Evolutionary conservation across 2,113 vertebrate genomes (phyloP).

Genomic region (Chamaetylas fuelleborni): DNA sequence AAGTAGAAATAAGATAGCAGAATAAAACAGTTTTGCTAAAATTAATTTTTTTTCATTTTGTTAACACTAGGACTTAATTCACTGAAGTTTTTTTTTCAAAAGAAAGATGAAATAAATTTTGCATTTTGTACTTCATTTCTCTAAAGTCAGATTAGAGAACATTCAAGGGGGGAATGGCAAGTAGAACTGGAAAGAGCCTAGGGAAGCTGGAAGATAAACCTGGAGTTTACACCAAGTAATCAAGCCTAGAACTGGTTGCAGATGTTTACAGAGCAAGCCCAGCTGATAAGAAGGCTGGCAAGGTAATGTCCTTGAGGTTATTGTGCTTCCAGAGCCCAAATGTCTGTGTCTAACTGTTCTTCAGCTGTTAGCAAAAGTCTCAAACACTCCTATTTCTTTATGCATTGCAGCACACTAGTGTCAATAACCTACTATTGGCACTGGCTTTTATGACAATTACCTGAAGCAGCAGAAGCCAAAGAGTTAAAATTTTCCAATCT

Average conservation of each 20-base stretch:
- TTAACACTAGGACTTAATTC: not conserved
- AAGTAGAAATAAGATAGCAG: not conserved
- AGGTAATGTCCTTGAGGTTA: not conserved
- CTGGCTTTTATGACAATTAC: not conserved
- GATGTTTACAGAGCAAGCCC: not conserved
- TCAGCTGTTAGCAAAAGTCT: not conserved
- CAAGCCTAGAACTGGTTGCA: not conserved
- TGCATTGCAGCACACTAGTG: not conserved
- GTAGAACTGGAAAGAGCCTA: not conserved
- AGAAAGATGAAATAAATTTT: not conserved
- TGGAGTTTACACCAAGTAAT: not conserved
- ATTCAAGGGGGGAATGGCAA: not conserved
- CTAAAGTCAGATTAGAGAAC: not conserved
- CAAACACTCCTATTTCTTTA: not conserved
- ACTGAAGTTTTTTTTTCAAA: not conserved
- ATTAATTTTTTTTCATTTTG: accelerated
- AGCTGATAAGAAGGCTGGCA: not conserved
- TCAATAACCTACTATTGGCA: not conserved
- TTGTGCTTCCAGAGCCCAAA: not conserved
- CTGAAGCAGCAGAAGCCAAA: not conserved
- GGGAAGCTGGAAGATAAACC: not conserved
- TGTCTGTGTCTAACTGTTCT: not conserved
- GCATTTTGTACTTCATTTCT: not conserved
- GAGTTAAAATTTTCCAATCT: not conserved
- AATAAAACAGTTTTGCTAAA: not conserved